Percentiles rank a stretch among this genome's conserved stretches.
Conservation (phyloP, 2,113 vertebrate genomes). For the Petaurus breviceps region DNA sequence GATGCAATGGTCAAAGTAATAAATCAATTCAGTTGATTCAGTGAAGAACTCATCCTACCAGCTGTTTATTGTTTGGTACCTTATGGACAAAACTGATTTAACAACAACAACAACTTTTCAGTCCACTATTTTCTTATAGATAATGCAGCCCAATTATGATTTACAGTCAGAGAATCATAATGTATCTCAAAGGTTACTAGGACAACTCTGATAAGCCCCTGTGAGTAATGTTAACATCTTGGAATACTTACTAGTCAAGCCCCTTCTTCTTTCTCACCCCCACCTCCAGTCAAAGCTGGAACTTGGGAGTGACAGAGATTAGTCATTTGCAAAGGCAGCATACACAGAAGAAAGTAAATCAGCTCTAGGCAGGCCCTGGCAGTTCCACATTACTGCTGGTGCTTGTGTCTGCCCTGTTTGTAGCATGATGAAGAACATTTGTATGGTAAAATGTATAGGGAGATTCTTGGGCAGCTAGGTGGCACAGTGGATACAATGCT, state of each 20-base stretch:
- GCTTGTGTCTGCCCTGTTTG: not conserved
- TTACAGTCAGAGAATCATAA: not conserved
- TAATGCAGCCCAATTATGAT: accelerated
- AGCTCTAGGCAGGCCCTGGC: not conserved
- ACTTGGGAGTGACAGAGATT: too few relatives aligned
- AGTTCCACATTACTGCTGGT: not conserved
- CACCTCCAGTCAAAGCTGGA: not conserved
- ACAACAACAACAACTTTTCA: not conserved
- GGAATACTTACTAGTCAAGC: too few relatives aligned
- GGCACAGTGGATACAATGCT: not conserved
- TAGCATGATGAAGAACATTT: not conserved
- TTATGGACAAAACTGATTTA: not conserved
- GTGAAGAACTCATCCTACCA: not conserved
- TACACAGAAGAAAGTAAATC: not conserved
- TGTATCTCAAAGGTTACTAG: not conserved
- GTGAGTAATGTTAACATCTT: not conserved
- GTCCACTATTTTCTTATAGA: not conserved
- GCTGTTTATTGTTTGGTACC: not conserved
- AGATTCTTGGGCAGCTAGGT: not conserved
- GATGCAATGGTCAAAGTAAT: not conserved
- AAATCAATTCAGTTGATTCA: not conserved
- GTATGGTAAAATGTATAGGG: not conserved
- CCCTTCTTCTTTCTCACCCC: not conserved
- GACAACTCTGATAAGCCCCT: not conserved
- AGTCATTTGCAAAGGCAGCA: not conserved